These are phyloP conservation scores for Phylloscopus whistleri DNA, from an alignment of 2,113 vertebrate genomes.

Conservation along the genomic window DNA sequence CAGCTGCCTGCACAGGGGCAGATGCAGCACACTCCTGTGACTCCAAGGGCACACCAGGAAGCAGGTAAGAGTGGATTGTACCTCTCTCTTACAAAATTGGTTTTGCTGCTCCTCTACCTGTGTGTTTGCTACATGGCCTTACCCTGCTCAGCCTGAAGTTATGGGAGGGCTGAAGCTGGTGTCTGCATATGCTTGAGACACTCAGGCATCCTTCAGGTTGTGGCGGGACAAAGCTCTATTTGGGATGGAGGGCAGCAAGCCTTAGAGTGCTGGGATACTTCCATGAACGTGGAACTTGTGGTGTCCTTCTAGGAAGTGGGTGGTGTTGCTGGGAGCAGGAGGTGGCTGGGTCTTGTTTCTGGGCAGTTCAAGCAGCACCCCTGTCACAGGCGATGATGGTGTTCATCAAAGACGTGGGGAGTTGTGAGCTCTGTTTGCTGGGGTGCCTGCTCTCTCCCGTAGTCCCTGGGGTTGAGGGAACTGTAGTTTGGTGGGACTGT, in stretches of 20 bases:
- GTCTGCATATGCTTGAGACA: not conserved
- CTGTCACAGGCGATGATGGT: fast-evolving
- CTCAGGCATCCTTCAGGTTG: fast-evolving
- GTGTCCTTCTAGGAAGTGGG: fast-evolving
- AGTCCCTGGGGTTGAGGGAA: fast-evolving
- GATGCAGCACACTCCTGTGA: fast-evolving
- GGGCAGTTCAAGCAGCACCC: not conserved
- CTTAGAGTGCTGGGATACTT: not conserved
- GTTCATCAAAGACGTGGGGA: fast-evolving
- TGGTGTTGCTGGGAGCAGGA: not conserved
- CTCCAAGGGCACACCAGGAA: fast-evolving
- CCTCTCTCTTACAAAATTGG: not conserved
- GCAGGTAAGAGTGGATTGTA: not conserved
- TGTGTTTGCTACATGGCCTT: fast-evolving
- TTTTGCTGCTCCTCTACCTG: not conserved
- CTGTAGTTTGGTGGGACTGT: not conserved
- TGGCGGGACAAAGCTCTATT: not conserved
- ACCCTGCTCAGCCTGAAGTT: fast-evolving
- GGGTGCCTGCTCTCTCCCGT: not conserved
- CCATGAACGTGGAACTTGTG: fast-evolving
- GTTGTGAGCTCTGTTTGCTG: not conserved
- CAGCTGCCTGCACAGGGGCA: not conserved
- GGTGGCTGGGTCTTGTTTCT: not conserved
- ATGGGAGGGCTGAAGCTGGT: not conserved
- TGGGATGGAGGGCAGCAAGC: not conserved